A percentile compares a stretch with the other conserved stretches of the same genome.
Conservation (phyloP, 2,888 invertebrate genomes). For the Leistus spinibarbis region DNA sequence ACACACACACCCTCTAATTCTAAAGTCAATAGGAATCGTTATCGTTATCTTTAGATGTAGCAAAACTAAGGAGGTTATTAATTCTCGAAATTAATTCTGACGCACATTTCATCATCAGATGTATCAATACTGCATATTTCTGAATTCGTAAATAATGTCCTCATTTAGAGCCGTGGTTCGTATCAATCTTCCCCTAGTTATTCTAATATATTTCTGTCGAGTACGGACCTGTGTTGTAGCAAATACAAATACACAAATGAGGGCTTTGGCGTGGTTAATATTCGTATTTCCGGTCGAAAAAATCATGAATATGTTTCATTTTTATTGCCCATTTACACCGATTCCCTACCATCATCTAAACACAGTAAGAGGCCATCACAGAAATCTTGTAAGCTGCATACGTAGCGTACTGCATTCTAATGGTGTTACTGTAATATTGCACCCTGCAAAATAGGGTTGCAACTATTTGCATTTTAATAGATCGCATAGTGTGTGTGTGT, state of each 20-base stretch:
- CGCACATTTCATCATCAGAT: too few species aligned
- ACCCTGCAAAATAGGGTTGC: slow-evolving; percentile 29
- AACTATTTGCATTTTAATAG: slow-evolving; percentile 59
- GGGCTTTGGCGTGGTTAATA: slow-evolving; percentile 49
- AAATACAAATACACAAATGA: slow-evolving; percentile 20
- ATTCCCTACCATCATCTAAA: slow-evolving; percentile 52
- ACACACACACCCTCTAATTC: not conserved
- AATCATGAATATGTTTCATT: slow-evolving; percentile 60
- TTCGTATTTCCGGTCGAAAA: slow-evolving; percentile 55
- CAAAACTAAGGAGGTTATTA: too few species aligned
- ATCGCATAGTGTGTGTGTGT: slow-evolving; percentile 5
- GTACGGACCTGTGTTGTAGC: not conserved
- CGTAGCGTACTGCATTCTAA: slow-evolving; percentile 13
- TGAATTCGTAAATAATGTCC: too few species aligned
- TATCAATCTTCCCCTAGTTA: too few species aligned
- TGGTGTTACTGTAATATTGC: slow-evolving; percentile 24
- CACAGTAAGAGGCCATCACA: slow-evolving; percentile 23
- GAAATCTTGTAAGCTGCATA: slow-evolving; percentile 42
- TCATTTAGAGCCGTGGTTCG: too few species aligned
- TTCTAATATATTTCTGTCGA: not conserved
- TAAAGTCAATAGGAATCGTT: not conserved
- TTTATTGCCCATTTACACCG: slow-evolving; percentile 58
- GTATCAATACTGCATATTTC: too few species aligned
- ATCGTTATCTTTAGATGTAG: too few species aligned
- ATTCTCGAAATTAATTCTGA: too few species aligned